phyloP scores from a whole-genome alignment of 2,888 invertebrate genomes.

The Drosophila imparisetae region DNA sequence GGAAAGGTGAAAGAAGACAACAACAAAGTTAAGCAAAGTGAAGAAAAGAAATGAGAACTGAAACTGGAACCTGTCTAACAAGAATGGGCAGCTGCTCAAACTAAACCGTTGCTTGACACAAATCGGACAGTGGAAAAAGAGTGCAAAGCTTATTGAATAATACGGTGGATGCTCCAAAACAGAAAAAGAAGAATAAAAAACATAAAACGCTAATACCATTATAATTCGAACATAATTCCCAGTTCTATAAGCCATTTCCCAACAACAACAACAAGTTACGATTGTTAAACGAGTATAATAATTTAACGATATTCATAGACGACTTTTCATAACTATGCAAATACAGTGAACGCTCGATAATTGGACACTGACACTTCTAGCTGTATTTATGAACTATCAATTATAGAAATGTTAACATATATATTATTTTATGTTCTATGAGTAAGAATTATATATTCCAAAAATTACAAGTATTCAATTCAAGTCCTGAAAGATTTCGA shows the following conservation, averaged over 20 bases:
- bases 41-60: conserved; percentile 35
- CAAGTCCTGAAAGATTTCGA: background rate
- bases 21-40: conserved; percentile 32
- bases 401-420: background rate
- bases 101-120: conserved; percentile 79
- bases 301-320: background rate
- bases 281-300: background rate
- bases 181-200: background rate
- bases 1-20: conserved; percentile 42
- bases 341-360: background rate
- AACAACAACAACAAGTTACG: background rate
- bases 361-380: background rate
- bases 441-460: background rate
- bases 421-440: background rate
- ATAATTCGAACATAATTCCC: background rate
- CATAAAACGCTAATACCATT: conserved; percentile 1
- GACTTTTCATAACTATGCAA: background rate
- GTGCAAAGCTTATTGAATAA: conserved; percentile 53
- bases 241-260: background rate
- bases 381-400: background rate
- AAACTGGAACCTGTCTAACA: conserved; percentile 65
- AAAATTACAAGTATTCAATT: background rate
- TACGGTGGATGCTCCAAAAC: conserved; percentile 13
- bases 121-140: conserved; percentile 59
- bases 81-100: conserved; percentile 59